Base-by-base conservation (phyloP, 1,140 invertebrate species). In the Cydia pomonella region DNA sequence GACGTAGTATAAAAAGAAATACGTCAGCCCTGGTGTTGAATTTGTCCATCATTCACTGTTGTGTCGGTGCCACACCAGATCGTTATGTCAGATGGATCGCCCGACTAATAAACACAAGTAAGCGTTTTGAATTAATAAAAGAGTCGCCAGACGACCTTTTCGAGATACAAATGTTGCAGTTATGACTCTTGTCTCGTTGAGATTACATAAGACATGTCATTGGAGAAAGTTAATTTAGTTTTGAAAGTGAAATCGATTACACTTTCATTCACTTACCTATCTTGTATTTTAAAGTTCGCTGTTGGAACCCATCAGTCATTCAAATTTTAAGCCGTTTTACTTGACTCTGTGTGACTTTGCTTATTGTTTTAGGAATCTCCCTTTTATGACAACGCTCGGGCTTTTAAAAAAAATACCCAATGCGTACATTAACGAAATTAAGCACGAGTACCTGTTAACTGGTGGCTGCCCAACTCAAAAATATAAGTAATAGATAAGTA, bases 231-330 rank as follows among this genome's bases (percentile, higher is more conserved):
- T 91, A 93, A 92, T 90, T 92, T 93, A 92, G 90, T 90, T 91
- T 91, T 93, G 90, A 93, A 93, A 93, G 91, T 91, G 90, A 93
- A 93, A 93, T 93, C 89, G 88, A 93, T 93, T 91, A 88, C 84
- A 92, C 87, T 89, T 91, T 93, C 91, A 91, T 93, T 91, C 84
- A 90, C 88, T 93, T 91, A 89, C 88, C 91, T 91, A 91, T 86
- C 82, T 53, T 53, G n/a, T 84, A 90, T 89, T 91, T 89, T 81
- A 91, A 85, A 90, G 84, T 83, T 81, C 80, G 81, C 82, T 84
- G 80, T 84, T 84, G 80, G 75, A 80, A 71, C 53, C 73, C 77
- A 80, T 77, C 73, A 76, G 74, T 80, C 74, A 80, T 80, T 77
- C 59, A 75, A 76, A 69, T 25, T 10, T 64, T 33, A 33, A 63